Evolutionary conservation across 53 echinoderm and acorn worm species (phyloP).

Genomic region (Henricia sp.): DNA sequence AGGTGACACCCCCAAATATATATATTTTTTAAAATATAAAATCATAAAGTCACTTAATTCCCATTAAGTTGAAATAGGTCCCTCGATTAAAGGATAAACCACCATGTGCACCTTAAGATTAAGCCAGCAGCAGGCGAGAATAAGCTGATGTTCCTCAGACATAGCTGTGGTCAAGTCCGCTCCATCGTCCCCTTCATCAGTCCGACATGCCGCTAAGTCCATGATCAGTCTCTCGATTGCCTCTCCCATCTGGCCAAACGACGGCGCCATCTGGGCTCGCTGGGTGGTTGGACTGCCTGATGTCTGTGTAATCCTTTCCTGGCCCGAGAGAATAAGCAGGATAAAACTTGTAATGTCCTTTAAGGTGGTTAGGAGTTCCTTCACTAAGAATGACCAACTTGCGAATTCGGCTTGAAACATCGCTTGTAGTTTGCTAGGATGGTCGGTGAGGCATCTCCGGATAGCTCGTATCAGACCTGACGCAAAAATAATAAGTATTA

Average conservation of each 20-base stretch:
- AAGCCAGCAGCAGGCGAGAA: constrained; percentile 93
- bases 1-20: too few relatives aligned
- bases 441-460: constrained; percentile 75
- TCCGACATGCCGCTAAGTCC: constrained; percentile 44
- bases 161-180: constrained; percentile 36
- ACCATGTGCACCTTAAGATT: constrained; percentile 82
- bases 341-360: constrained; percentile 73
- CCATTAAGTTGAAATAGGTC: too few relatives aligned
- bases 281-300: not conserved
- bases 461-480: constrained; percentile 80
- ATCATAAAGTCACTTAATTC: too few relatives aligned
- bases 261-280: constrained; percentile 64
- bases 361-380: constrained; percentile 62
- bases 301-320: not conserved
- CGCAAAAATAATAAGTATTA: not conserved
- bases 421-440: constrained; percentile 30
- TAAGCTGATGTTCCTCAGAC: constrained; percentile 83
- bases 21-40: too few relatives aligned
- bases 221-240: constrained; percentile 82
- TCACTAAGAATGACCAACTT: constrained; percentile 66
- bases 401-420: constrained; percentile 32
- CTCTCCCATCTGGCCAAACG: constrained; percentile 95
- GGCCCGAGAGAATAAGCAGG: constrained; percentile 77
- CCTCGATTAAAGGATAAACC: too few relatives aligned
- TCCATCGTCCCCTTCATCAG: constrained; percentile 40